Base-by-base conservation (phyloP, 2,888 invertebrate genomes). In the Endotricha flammealis region DNA sequence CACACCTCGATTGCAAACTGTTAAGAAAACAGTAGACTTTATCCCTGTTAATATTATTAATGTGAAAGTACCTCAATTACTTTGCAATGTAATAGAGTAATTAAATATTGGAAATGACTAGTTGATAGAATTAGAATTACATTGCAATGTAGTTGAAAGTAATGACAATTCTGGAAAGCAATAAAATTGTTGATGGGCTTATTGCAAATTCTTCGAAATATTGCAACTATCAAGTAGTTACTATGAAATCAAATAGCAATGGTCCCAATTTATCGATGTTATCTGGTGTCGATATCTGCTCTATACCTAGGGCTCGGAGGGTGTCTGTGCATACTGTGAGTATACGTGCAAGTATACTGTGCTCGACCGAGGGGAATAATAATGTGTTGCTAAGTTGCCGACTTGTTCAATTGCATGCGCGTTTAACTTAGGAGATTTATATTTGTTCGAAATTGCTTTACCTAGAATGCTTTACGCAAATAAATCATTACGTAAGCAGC, bases 11-110 rank as follows among this genome's bases (percentile, higher is more conserved):
- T 7, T 1, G 30, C 8, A 11, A 5, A 16, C 55, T 64, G 6
- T 6, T 61, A 55, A 57, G 49, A 50, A 56, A 50, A 53, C 50
- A 50, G 55, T 54, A 57, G 57, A 48, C 53, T 43, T 39, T 41
- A 37, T 39, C 2, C 7, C 7, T 13, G 28, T 13, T n/a, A n/a
- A n/a, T n/a, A n/a, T n/a, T n/a, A n/a, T n/a, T n/a, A n/a, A n/a
- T n/a, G n/a, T n/a, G n/a, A n/a, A n/a, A n/a, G n/a, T n/a, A n/a
- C n/a, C n/a, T n/a, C n/a, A n/a, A n/a, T n/a, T n/a, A n/a, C n/a
- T n/a, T n/a, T n/a, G n/a, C n/a, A n/a, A n/a, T n/a, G n/a, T n/a
- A n/a, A n/a, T n/a, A n/a, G n/a, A n/a, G n/a, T n/a, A n/a, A n/a
- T n/a, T n/a, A n/a, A n/a, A n/a, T n/a, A n/a, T n/a, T n/a, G n/a